Evolutionary conservation across 1,140 invertebrate species (phyloP).

Genomic region (Neodiprion lecontei): DNA sequence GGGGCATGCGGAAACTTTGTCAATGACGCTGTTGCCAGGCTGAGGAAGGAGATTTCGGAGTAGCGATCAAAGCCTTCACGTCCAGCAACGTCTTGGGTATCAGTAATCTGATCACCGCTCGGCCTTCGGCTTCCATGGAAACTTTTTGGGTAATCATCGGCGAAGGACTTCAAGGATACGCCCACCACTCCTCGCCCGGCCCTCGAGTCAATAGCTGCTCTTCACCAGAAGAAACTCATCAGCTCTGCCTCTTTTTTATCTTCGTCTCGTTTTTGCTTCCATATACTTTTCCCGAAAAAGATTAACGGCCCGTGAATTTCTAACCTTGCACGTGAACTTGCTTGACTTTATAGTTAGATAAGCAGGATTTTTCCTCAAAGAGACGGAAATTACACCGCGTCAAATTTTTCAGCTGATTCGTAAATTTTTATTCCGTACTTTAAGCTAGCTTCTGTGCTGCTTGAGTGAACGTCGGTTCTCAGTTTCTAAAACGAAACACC

Average conservation of each 20-base stretch:
- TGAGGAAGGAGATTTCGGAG: not conserved
- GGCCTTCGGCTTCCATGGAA: not conserved
- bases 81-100: not conserved
- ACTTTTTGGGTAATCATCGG: not conserved
- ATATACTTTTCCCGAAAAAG: no score
- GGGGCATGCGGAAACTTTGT: not conserved
- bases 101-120: constrained; percentile 5
- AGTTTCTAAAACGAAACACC: no score
- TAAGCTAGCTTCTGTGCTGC: no score
- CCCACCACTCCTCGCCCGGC: not conserved
- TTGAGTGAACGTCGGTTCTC: no score
- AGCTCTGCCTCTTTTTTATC: not conserved
- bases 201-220: not conserved
- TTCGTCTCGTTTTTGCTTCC: not conserved
- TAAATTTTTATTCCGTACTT: no score
- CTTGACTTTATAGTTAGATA: no score
- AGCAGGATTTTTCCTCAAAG: no score
- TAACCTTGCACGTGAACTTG: no score
- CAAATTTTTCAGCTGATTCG: no score
- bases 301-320: no score
- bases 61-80: not conserved
- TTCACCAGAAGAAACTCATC: not conserved
- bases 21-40: not conserved
- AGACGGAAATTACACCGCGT: no score
- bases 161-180: not conserved